These are phyloP conservation scores for Lasioglossum albipes DNA, from an alignment of 1,140 invertebrate genomes.

Conservation along the genomic window DNA sequence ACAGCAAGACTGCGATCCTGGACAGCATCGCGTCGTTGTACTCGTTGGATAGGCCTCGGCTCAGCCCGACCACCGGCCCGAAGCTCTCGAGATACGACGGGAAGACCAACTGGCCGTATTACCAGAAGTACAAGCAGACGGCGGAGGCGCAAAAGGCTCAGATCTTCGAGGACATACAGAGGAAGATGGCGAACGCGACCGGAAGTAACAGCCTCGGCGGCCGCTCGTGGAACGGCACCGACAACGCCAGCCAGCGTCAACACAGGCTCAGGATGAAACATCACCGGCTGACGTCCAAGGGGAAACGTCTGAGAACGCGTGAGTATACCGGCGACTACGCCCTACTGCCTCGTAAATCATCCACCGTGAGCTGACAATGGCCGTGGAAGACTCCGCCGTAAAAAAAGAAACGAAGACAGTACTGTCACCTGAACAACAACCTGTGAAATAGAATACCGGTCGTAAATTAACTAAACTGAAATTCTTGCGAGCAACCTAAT, in stretches of 20 bases:
- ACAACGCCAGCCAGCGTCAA: conserved; percentile 62
- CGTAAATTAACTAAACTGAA: too few relatives aligned
- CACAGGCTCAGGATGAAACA: conserved; percentile 75
- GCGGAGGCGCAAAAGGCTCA: conserved; percentile 69
- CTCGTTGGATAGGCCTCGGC: conserved; percentile 76
- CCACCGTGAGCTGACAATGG: not conserved
- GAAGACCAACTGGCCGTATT: conserved; percentile 63
- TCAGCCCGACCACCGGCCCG: conserved; percentile 65
- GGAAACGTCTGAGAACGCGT: conserved; percentile 73
- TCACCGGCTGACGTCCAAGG: conserved; percentile 70
- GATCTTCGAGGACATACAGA: conserved; percentile 73
- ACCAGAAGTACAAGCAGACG: conserved; percentile 61
- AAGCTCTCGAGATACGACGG: conserved; percentile 8
- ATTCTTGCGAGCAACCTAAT: too few relatives aligned
- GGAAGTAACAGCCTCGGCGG: conserved; percentile 31
- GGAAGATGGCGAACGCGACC: conserved; percentile 70
- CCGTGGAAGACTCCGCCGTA: not conserved
- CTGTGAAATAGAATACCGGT: too few relatives aligned
- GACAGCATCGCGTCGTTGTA: conserved; percentile 87
- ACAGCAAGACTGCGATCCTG: conserved; percentile 86
- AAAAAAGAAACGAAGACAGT: too few relatives aligned
- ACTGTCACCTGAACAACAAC: too few relatives aligned
- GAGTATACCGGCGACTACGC: conserved; percentile 51
- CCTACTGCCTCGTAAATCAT: not conserved
- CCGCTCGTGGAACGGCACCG: conserved; percentile 57